Conservation (phyloP, 2,113 vertebrate species). For the Dromaius novaehollandiae region DNA sequence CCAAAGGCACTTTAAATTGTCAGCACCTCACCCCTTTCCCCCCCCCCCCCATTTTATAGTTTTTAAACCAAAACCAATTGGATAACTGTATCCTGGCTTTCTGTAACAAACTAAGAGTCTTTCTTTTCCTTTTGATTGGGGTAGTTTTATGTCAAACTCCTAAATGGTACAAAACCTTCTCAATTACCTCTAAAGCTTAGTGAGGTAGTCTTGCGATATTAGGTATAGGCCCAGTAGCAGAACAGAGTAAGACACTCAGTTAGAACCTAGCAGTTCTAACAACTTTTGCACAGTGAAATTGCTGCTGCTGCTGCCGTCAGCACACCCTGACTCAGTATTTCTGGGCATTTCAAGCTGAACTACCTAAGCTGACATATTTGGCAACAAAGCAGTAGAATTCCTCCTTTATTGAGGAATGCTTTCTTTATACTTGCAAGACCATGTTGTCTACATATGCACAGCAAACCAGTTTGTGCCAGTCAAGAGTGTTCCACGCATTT, state of each 20-base stretch:
- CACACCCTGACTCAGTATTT: neutral
- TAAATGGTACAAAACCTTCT: neutral
- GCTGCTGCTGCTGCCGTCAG: neutral
- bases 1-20: too few relatives aligned
- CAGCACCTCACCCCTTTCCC: too few relatives aligned
- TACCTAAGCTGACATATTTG: neutral
- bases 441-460: fast-evolving
- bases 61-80: too few relatives aligned
- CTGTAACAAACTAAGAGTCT: too few relatives aligned
- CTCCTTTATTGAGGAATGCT: neutral
- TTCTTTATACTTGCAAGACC: neutral
- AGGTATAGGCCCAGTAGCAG: neutral
- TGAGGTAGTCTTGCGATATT: neutral
- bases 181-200: neutral
- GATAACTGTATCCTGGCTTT: too few relatives aligned
- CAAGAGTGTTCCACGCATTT: neutral
- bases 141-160: neutral
- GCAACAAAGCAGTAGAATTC: neutral
- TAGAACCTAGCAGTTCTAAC: neutral
- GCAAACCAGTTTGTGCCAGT: neutral
- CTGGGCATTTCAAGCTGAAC: neutral
- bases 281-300: neutral
- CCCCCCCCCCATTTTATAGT: too few relatives aligned
- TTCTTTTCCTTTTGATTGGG: too few relatives aligned
- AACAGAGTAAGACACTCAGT: neutral